Percentiles rank a stretch among this genome's conserved stretches.
These are phyloP conservation scores for Numida meleagris DNA, from an alignment of 2,113 vertebrate genomes.

Conservation along the genomic window DNA sequence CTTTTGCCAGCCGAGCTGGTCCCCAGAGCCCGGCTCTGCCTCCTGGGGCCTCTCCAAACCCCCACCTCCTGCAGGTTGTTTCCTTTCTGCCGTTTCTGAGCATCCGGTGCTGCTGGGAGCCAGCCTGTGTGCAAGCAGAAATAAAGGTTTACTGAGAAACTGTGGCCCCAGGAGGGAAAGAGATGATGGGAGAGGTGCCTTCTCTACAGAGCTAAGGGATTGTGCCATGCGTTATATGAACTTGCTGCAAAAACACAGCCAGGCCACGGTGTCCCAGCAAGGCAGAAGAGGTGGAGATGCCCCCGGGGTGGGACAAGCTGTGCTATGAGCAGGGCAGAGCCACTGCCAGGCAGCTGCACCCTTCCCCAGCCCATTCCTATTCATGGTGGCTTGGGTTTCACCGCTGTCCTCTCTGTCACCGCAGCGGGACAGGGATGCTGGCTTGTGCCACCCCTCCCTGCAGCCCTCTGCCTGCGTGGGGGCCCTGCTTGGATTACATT, in stretches of 20 bases:
- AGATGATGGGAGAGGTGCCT: not conserved
- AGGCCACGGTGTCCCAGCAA: fast-evolving
- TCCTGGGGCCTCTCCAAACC: not conserved
- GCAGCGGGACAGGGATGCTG: not conserved
- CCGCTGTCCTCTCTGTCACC: fast-evolving
- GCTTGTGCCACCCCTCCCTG: not conserved
- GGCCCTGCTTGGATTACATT: not conserved
- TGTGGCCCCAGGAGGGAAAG: not conserved
- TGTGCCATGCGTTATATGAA: fast-evolving
- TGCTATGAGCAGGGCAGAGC: not conserved
- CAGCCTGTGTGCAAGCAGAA: not conserved
- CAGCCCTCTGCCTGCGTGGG: not conserved
- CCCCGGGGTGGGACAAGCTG: not conserved
- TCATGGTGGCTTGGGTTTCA: slow-evolving; percentile 14
- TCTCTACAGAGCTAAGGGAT: not conserved
- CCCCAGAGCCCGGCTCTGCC: not conserved
- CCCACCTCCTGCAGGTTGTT: not conserved
- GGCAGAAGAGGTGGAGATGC: not conserved
- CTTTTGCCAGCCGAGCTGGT: not conserved
- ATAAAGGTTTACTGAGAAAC: not conserved
- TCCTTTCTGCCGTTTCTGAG: not conserved
- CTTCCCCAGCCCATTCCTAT: not conserved
- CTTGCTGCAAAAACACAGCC: not conserved
- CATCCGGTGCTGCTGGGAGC: not conserved
- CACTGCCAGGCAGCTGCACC: not conserved